Evolutionary conservation across 2,888 invertebrate species (phyloP), one percentile per base, ranked within the genome.

Genomic region (Labia minor): DNA sequence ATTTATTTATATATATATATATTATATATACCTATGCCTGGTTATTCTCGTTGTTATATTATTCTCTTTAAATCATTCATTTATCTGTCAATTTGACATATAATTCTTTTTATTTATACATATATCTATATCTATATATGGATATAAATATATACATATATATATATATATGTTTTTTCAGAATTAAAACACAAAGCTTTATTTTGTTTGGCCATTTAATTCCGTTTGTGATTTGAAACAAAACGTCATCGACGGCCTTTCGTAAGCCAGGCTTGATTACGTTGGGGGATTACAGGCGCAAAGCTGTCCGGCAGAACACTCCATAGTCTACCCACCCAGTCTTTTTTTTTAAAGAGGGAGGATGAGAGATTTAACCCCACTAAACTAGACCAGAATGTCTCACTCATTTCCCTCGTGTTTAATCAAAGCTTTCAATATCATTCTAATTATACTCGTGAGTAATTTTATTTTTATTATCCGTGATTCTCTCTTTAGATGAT

Each of bases 21-120:
- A 2, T 49, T 11, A 2, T 49, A 26, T 8, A 26, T 26, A 6
- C 8, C 8, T 26, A 3, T 3, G 4, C 26, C 26, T 6, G 26
- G 49, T 14, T 49, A 14, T 49, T 49, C 11, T 11, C 11, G 49
- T 16, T 49, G 49, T 49, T 10, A 14, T 49, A 49, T 49, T 49
- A 49, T 49, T 49, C 49, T 49, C 49, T 49, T 49, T 49, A 49
- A 49, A 49, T 49, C 49, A 49, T 49, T 49, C 49, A 49, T 49
- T 49, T 49, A 49, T 49, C 49, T 49, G 49, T 49, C 49, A 49
- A 49, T 49, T 49, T 49, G 49, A 49, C 49, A 49, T 49, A 49
- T 49, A 49, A 49, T 49, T 49, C 49, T 49, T 49, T 49, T 49
- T 49, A 49, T 49, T 49, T 26, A n/a, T n/a, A n/a, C n/a, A n/a